These are phyloP conservation scores for Salticus scenicus DNA, from an alignment of 2,888 invertebrate genomes.

Conservation along the genomic window DNA sequence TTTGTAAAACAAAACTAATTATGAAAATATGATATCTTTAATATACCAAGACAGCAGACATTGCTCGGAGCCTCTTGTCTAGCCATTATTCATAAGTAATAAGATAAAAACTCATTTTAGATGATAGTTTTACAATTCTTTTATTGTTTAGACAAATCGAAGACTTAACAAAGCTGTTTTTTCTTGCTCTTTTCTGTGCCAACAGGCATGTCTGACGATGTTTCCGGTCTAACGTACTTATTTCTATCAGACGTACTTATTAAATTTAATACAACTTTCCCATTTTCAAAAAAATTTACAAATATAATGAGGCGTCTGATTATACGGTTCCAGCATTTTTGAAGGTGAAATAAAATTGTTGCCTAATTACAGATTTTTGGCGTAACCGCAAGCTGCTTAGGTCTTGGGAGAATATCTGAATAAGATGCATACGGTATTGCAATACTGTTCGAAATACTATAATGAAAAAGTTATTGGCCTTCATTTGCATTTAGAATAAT, in stretches of 20 bases:
- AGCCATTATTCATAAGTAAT: not conserved
- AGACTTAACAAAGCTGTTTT: not conserved
- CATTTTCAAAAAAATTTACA: not conserved
- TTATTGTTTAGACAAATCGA: not conserved
- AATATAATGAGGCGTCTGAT: not conserved
- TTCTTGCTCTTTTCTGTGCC: not conserved
- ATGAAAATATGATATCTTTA: not conserved
- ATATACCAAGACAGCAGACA: not conserved
- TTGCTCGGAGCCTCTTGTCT: not conserved
- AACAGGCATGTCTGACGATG: not conserved
- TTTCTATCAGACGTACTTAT: not conserved
- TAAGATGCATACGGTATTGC: not conserved
- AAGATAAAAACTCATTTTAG: not conserved
- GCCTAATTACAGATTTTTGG: too few species aligned
- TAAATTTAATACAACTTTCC: not conserved
- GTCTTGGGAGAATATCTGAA: not conserved
- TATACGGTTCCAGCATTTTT: not conserved
- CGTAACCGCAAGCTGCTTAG: too few species aligned
- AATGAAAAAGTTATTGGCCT: too few species aligned
- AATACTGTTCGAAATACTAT: not conserved
- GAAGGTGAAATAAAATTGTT: not conserved
- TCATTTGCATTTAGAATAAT: too few species aligned
- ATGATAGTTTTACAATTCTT: not conserved
- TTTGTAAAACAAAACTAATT: too few species aligned
- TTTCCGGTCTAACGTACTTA: not conserved